Percentiles rank a stretch among this genome's conserved stretches.
These are phyloP conservation scores for Aphidius colemani DNA, from an alignment of 2,888 invertebrate genomes.

Conservation along the genomic window DNA sequence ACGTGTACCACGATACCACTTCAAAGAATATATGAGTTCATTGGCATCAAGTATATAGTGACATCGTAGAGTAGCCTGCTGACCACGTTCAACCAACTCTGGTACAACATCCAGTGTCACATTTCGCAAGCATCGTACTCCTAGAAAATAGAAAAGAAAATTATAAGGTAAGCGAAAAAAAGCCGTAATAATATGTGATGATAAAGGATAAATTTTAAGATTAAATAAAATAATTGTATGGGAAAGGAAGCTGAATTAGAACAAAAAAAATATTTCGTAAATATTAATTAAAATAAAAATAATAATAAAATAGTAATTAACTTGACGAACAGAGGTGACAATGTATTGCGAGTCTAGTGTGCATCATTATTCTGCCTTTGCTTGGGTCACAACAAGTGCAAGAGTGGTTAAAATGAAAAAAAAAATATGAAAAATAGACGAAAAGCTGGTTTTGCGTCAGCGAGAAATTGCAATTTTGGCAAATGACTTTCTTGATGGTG, in stretches of 20 bases:
- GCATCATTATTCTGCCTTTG: conserved; percentile 51
- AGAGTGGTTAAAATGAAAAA: background rate
- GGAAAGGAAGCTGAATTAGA: too few relatives aligned
- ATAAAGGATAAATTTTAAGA: background rate
- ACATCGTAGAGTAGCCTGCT: conserved; percentile 73
- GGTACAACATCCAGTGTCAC: conserved; percentile 75
- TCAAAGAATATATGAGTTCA: conserved; percentile 76
- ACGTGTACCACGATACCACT: conserved; percentile 83
- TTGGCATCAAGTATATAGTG: conserved; percentile 77
- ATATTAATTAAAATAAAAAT: conserved; percentile 37
- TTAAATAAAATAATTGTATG: too few relatives aligned
- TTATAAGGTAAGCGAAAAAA: background rate
- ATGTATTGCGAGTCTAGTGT: conserved; percentile 46
- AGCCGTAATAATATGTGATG: background rate
- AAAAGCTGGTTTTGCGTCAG: conserved; percentile 42
- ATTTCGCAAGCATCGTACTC: conserved; percentile 71
- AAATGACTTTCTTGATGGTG: conserved; percentile 43
- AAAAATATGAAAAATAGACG: conserved; percentile 11
- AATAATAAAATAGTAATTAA: conserved; percentile 28
- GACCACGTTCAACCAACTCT: conserved; percentile 70
- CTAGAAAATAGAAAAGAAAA: background rate
- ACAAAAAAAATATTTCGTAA: conserved; percentile 25
- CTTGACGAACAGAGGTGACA: conserved; percentile 31
- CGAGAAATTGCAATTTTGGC: conserved; percentile 53
- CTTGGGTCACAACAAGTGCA: conserved; percentile 30